A percentile compares a stretch with the other conserved stretches of the same genome.
These are phyloP conservation scores for Pleuronectes platessa DNA, from an alignment of 2,113 vertebrate species.

Conservation along the genomic window DNA sequence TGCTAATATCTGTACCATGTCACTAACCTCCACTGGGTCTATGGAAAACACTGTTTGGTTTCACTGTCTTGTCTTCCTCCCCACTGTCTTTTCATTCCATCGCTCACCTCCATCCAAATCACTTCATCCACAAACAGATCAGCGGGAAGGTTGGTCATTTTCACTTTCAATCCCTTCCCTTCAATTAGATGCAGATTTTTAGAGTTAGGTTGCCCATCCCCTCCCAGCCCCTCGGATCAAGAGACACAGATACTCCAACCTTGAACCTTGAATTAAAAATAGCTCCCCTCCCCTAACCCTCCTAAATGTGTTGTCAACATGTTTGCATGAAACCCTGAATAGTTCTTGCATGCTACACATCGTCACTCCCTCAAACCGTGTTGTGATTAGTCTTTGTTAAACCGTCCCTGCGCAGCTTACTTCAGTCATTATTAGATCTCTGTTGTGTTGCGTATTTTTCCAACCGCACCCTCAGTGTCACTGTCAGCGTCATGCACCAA, in stretches of 20 bases:
- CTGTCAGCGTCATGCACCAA: constrained; percentile 39
- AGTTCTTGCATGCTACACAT: constrained; percentile 57
- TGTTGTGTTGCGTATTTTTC: constrained; percentile 44
- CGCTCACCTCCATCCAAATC: constrained; percentile 93
- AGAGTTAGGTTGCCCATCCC: constrained; percentile 26
- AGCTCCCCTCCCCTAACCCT: constrained; percentile 20
- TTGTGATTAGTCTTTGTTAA: constrained; percentile 42
- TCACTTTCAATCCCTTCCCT: constrained; percentile 86
- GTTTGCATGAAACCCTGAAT: constrained; percentile 71
- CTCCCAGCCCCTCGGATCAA: constrained; percentile 9
- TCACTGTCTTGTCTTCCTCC: constrained; percentile 96
- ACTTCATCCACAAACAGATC: constrained; percentile 94
- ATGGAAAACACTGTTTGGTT: constrained; percentile 89
- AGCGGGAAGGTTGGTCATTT: constrained; percentile 98
- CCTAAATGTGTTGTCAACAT: constrained; percentile 28
- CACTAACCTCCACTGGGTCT: constrained; percentile 68
- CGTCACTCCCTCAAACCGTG: constrained; percentile 45
- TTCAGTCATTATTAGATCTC: constrained; percentile 41
- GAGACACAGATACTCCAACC: constrained; percentile 37
- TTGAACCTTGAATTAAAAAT: constrained; percentile 16
- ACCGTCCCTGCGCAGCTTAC: constrained; percentile 25
- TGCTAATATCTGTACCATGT: constrained; percentile 42
- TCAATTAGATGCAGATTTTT: constrained; percentile 34
- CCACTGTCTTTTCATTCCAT: constrained; percentile 89
- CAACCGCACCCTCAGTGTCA: constrained; percentile 32